A percentile compares a stretch with the other conserved stretches of the same genome.
Conservation (phyloP, 2,888 invertebrate genomes). For the Linnaemya tessellans region DNA sequence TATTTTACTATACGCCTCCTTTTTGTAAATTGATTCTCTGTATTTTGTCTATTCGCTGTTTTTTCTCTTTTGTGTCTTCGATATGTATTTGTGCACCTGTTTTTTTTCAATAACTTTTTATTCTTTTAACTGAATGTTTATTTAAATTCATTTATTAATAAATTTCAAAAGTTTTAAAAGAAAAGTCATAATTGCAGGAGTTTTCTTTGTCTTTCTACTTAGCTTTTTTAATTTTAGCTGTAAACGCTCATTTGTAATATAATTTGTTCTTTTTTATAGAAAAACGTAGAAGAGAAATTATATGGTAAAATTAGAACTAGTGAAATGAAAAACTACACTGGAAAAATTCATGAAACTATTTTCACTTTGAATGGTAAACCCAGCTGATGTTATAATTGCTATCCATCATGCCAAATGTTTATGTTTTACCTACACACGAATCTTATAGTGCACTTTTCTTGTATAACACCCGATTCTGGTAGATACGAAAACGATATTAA, state of each 20-base stretch:
- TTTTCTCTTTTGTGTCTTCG: slow-evolving; percentile 37
- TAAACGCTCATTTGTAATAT: slow-evolving; percentile 3
- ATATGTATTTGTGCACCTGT: slow-evolving; percentile 63
- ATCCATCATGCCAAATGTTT: no score
- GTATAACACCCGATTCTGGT: no score
- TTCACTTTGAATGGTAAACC: slow-evolving; percentile 26
- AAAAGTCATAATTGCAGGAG: slow-evolving; percentile 10
- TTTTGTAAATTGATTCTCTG: slow-evolving; percentile 36
- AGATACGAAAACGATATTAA: no score
- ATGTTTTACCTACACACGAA: no score
- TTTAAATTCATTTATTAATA: slow-evolving; percentile 33
- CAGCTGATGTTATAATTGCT: no score
- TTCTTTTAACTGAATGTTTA: slow-evolving; percentile 56
- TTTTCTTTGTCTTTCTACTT: not conserved
- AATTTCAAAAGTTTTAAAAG: not conserved
- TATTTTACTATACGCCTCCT: slow-evolving; percentile 62
- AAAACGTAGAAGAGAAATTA: slow-evolving; percentile 44
- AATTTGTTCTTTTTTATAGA: not conserved
- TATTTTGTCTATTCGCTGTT: slow-evolving; percentile 45
- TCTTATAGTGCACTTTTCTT: no score
- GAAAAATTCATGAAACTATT: slow-evolving; percentile 47
- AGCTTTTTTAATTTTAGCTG: not conserved
- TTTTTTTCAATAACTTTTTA: slow-evolving; percentile 43
- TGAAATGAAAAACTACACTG: slow-evolving; percentile 37
- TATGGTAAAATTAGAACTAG: slow-evolving; percentile 59